Evolutionary conservation across 2,113 vertebrate species (phyloP).

Genomic region (Colaptes auratus): DNA sequence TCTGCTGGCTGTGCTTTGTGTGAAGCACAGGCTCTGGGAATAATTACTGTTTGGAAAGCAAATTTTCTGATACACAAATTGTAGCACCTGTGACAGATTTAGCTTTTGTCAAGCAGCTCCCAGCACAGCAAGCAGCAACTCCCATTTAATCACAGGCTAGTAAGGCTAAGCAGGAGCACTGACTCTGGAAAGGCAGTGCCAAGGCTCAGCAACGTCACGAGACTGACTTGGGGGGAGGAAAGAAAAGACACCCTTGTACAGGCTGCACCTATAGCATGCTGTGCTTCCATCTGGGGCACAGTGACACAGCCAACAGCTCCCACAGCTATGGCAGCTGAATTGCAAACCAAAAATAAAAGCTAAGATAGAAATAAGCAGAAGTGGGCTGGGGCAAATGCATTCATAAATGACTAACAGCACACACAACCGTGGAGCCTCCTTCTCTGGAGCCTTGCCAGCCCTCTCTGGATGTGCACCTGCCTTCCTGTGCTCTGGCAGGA

Average conservation of each 20-base stretch:
- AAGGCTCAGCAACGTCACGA: constrained; percentile 22
- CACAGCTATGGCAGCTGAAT: constrained; percentile 20
- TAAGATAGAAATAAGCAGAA: constrained; percentile 37
- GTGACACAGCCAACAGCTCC: constrained; percentile 21
- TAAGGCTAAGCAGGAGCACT: constrained; percentile 35
- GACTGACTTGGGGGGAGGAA: constrained; percentile 1
- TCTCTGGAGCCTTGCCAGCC: too few relatives aligned
- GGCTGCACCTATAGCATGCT: not conserved
- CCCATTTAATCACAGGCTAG: constrained; percentile 65
- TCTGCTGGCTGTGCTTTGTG: constrained; percentile 53
- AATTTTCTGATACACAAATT: constrained; percentile 74
- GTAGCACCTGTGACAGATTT: constrained; percentile 70
- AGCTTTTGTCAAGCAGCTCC: constrained; percentile 57
- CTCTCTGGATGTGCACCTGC: too few relatives aligned
- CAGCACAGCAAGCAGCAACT: constrained; percentile 49
- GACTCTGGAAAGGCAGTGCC: constrained; percentile 47
- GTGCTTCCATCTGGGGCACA: not conserved
- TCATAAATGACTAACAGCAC: too few relatives aligned
- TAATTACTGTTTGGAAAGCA: constrained; percentile 72
- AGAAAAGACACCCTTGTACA: not conserved
- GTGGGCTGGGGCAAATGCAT: not conserved
- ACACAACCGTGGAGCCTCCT: too few relatives aligned
- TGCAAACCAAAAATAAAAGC: constrained; percentile 24
- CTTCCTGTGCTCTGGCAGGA: too few relatives aligned
- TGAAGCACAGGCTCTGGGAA: constrained; percentile 60